Evolutionary conservation across 2,888 invertebrate species (phyloP).

Genomic region (Norana najaformis): DNA sequence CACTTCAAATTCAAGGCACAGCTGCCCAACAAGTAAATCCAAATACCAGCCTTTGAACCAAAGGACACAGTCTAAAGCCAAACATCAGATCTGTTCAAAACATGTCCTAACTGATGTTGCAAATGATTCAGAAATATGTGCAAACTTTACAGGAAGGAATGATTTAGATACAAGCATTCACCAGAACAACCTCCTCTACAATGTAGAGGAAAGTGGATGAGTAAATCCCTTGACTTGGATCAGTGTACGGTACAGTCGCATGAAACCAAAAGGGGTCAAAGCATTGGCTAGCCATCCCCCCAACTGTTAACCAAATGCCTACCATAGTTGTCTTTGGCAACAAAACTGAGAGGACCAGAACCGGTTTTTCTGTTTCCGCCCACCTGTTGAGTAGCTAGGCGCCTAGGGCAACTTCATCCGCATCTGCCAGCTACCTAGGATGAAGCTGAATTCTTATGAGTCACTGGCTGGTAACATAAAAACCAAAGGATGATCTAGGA

Average conservation of each 20-base stretch:
- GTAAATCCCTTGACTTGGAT: neutral
- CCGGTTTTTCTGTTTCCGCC: neutral
- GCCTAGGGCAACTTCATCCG: neutral
- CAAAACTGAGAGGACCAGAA: conserved; percentile 6
- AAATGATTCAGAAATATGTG: too few species aligned
- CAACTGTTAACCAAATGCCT: neutral
- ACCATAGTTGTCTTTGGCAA: neutral
- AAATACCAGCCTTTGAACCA: neutral
- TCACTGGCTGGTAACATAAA: neutral
- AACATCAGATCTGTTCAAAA: neutral
- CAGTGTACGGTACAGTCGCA: neutral
- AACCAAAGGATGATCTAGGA: conserved; percentile 6
- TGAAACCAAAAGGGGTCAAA: neutral
- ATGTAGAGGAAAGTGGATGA: neutral
- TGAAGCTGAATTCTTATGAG: neutral
- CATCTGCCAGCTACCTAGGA: neutral
- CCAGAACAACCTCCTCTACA: neutral
- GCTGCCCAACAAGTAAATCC: too few species aligned
- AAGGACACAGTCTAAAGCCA: neutral
- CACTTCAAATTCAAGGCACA: neutral
- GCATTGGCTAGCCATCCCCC: neutral
- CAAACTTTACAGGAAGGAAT: neutral
- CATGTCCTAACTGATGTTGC: too few species aligned
- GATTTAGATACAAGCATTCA: neutral
- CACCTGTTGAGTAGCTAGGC: conserved; percentile 5